Evolutionary conservation across 2,888 invertebrate genomes (phyloP), one percentile per base, ranked within the genome.

Genomic region (Diarsia dahlii): DNA sequence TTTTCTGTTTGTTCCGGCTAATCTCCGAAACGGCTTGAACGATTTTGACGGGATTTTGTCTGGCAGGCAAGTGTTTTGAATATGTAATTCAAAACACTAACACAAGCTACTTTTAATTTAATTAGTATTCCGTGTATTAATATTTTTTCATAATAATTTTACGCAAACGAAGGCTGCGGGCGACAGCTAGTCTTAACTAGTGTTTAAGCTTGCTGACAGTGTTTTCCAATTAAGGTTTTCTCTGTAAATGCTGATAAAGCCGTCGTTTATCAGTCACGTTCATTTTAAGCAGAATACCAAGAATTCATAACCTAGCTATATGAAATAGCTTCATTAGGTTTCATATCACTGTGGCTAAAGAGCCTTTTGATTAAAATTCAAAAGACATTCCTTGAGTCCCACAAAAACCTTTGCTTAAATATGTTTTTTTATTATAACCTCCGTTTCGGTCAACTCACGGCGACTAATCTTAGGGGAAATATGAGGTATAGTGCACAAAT

Each of bases 291-390:
- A 45, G 52, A 68, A 45, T 54, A 64, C 52, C 23, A 50, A 68
- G 64, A 80, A 66, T 70, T 70, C 34, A 74, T 70, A 48, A 54
- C 62, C 23, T 48, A 64, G 28, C 34, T 45, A 60, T 39, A 62
- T 76, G 34, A 56, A 76, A 76, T 58, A 48, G 50, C 50, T 69
- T 81, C 46, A 58, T 72, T 72, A 72, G 15, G 23, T 69, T 69
- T 68, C 10, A 75, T 23, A 68, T 56, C 23, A 69, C 71, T 62
- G 71, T 34, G 39, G n/a, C 15, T 67, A 28, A 13, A 73, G 15
- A 71, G 52, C 4, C n/a, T 50, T 50, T 63, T 70, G 45, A 76
- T 73, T 72, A 66, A 66, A 66, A 48, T 62, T 68, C 48, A 50
- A 65, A 71, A 66, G n/a, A 34, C 2, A 10, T 64, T 63, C 23